Evolutionary conservation across 2,797 vertebrate species (phyloP), one percentile per base, ranked within the genome.

Genomic region (Leucoraja ocellata): DNA sequence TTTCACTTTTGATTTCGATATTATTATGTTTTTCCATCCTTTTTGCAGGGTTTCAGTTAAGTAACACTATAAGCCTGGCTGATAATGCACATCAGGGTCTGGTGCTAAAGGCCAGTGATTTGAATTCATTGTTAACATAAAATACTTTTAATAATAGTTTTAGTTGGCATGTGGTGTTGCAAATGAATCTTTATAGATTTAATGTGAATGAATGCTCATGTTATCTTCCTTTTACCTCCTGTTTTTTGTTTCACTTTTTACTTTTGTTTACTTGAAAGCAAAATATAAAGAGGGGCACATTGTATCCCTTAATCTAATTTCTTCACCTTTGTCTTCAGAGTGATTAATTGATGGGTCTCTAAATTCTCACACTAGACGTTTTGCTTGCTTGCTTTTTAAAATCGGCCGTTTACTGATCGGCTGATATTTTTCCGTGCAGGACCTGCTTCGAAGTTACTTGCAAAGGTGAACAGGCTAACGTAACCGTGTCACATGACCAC

Each of bases 401-500:
- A 28, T 76, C 71, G 1, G 16, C 28, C 54, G 11, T 54, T 5
- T 9, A 28, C 13, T 23, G 58, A 46, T 54, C 0, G 4, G 36
- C 13, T 28, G 28, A 74, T 76, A n/a, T 46, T 39, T 58, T 6
- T 54, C 54, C 39, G 54, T 76, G 73, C 58, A 58, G 23, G 28
- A 73, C 71, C 71, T 92, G 68, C 39, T 92, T 76, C 23, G 23
- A 58, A 92, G 11, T 68, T 68, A 76, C 76, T 76, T 71, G 73
- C 90, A 92, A 92, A 92, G 90, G 90, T 92, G 90, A 76, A 76
- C 73, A 92, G 39, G 23, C 71, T 76, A 71, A 76, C 54, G 71
- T 92, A 92, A 92, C 73, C 71, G 58, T 46, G 36, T 92, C 90
- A 92, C 90, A 92, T 92, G 90, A 92, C 90, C 90, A 92, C 90